Evolutionary conservation across 2,888 invertebrate genomes (phyloP).

Genomic region (Caenorhabditis parvicauda): DNA sequence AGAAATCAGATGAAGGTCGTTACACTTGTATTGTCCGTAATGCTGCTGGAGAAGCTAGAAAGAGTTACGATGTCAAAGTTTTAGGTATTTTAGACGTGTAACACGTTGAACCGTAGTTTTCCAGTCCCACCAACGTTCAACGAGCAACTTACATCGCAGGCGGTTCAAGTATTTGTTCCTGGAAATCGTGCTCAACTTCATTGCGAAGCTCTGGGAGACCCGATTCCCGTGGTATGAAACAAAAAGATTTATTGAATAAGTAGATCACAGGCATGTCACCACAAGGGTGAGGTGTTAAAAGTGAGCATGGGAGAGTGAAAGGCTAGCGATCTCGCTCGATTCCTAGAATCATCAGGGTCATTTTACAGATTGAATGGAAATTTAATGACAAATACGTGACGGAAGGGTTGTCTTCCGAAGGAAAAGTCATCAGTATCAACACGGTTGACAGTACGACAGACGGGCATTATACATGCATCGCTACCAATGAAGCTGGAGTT

Average conservation of each 20-base stretch:
- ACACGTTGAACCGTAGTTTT: not conserved
- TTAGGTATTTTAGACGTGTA: not conserved
- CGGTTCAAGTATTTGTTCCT: constrained; percentile 42
- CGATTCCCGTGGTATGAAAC: constrained; percentile 13
- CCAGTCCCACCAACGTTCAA: constrained; percentile 50
- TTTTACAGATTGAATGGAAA: not conserved
- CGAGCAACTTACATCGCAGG: constrained; percentile 45
- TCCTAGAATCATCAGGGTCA: not conserved
- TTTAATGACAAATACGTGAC: constrained; percentile 1
- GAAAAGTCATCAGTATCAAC: too few relatives aligned
- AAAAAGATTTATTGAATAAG: too few relatives aligned
- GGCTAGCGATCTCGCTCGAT: too few relatives aligned
- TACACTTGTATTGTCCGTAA: constrained; percentile 51
- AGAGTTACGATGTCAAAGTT: constrained; percentile 11
- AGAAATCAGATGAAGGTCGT: constrained; percentile 36
- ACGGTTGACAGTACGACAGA: too few relatives aligned
- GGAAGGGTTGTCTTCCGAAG: constrained; percentile 9
- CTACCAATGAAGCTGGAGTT: constrained; percentile 64
- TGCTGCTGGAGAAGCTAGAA: constrained; percentile 53
- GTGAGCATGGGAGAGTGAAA: not conserved
- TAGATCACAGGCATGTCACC: not conserved
- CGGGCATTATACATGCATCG: constrained; percentile 65
- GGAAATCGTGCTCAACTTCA: constrained; percentile 60
- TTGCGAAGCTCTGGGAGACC: constrained; percentile 55
- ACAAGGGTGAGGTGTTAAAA: not conserved